Percentiles rank a stretch among this genome's conserved stretches.
Evolutionary conservation across 2,888 invertebrate species (phyloP).

Genomic region (Aspidapion aeneum): DNA sequence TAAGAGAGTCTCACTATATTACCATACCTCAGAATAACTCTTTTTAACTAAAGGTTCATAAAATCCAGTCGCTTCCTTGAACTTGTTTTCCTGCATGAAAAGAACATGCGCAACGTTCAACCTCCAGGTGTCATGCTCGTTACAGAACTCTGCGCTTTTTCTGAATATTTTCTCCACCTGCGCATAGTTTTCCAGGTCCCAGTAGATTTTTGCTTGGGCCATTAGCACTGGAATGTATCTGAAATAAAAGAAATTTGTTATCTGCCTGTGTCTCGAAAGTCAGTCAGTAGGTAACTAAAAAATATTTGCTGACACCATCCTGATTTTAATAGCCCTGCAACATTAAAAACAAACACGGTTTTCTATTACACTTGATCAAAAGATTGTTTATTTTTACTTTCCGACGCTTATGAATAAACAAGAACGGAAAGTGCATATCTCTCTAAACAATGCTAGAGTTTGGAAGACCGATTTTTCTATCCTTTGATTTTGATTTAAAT

Average conservation of each 20-base stretch:
- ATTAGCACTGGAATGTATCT: slow-evolving; percentile 96
- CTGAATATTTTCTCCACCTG: slow-evolving; percentile 97
- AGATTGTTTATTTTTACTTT: too few species aligned
- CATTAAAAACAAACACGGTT: background rate
- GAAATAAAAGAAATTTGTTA: slow-evolving; percentile 13
- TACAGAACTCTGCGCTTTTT: slow-evolving; percentile 96
- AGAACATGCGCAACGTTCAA: slow-evolving; percentile 97
- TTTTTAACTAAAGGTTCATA: slow-evolving; percentile 97
- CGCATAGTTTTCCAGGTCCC: slow-evolving; percentile 94
- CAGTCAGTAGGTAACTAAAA: background rate
- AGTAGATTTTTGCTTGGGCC: slow-evolving; percentile 98
- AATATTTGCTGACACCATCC: background rate
- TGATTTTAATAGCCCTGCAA: too few species aligned
- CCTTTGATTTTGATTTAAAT: too few species aligned
- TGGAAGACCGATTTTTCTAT: too few species aligned
- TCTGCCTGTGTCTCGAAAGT: background rate
- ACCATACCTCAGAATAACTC: slow-evolving; percentile 75
- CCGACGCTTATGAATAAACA: too few species aligned
- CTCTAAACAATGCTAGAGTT: too few species aligned
- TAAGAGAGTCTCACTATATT: too few species aligned
- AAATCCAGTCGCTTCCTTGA: slow-evolving; percentile 96
- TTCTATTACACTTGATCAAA: too few species aligned
- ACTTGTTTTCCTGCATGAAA: slow-evolving; percentile 99
- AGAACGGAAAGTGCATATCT: too few species aligned
- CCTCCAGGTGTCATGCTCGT: slow-evolving; percentile 95